Conservation (phyloP, 2,888 invertebrate genomes). For the Lottia scabra region DNA sequence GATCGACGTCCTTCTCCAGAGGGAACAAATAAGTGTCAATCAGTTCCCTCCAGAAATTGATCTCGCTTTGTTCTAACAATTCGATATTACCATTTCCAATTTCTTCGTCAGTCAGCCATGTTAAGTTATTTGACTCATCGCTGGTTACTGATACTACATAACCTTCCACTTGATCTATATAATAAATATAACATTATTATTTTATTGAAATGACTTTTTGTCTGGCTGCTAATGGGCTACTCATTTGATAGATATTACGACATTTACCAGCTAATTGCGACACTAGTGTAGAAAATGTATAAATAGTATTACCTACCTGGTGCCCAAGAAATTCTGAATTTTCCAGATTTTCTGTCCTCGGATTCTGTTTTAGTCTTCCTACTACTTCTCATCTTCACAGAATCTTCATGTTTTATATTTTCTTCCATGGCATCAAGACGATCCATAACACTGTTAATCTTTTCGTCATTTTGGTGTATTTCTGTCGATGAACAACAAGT, state of each 20-base stretch:
- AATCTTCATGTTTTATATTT: not conserved
- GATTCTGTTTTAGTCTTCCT: not conserved
- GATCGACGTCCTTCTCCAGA: conserved; percentile 87
- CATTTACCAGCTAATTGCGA: no score
- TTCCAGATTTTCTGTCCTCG: not conserved
- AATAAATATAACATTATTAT: not conserved
- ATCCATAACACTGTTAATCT: conserved; percentile 9
- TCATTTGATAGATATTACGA: no score
- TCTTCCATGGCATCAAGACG: conserved; percentile 20
- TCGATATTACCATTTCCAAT: conserved; percentile 91
- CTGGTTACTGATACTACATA: not conserved
- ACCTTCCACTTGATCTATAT: not conserved
- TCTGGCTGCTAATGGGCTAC: no score
- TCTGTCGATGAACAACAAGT: conserved; percentile 16
- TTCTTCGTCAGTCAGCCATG: conserved; percentile 92
- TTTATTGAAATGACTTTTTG: no score
- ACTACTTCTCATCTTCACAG: not conserved
- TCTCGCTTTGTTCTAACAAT: conserved; percentile 79
- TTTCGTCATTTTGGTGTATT: not conserved
- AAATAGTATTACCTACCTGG: not conserved
- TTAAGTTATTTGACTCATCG: conserved; percentile 74
- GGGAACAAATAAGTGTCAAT: conserved; percentile 95
- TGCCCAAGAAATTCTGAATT: conserved; percentile 1
- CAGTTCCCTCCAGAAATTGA: conserved; percentile 93
- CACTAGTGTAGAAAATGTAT: no score